Evolutionary conservation across 2,797 vertebrate genomes (phyloP).

Genomic region (Amblyraja radiata): DNA sequence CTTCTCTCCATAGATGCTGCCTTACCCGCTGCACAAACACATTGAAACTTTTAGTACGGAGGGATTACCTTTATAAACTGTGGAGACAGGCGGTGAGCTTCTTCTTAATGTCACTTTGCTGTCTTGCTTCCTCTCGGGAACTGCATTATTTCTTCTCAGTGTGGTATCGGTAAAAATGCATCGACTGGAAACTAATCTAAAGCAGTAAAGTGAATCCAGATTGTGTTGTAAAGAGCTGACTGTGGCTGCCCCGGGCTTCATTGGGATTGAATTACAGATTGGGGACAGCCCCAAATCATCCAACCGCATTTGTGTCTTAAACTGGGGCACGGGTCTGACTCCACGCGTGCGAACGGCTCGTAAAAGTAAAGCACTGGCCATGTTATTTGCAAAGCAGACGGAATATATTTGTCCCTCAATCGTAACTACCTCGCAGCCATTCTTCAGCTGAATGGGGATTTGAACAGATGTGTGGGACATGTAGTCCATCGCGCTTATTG

Average conservation of each 20-base stretch:
- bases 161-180: slow-evolving; percentile 43
- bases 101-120: slow-evolving; percentile 54
- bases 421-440: not conserved
- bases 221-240: not conserved
- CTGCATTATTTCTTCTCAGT: slow-evolving; percentile 46
- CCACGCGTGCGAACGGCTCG: not conserved
- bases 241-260: not conserved
- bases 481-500: not conserved
- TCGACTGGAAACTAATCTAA: slow-evolving; percentile 39
- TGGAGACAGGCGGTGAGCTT: slow-evolving; percentile 51
- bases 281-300: too few relatives aligned
- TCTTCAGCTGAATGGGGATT: not conserved
- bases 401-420: too few relatives aligned
- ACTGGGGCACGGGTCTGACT: not conserved
- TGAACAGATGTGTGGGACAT: not conserved
- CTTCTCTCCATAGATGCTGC: too few relatives aligned
- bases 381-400: not conserved
- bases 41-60: not conserved
- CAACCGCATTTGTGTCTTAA: not conserved
- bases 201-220: not conserved
- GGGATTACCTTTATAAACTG: slow-evolving; percentile 71
- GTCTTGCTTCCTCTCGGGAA: slow-evolving; percentile 43
- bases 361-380: not conserved
- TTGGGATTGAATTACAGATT: not conserved
- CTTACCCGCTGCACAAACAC: not conserved